These are phyloP conservation scores for Sebastes minor DNA, from an alignment of 2,797 vertebrate species.

Conservation along the genomic window DNA sequence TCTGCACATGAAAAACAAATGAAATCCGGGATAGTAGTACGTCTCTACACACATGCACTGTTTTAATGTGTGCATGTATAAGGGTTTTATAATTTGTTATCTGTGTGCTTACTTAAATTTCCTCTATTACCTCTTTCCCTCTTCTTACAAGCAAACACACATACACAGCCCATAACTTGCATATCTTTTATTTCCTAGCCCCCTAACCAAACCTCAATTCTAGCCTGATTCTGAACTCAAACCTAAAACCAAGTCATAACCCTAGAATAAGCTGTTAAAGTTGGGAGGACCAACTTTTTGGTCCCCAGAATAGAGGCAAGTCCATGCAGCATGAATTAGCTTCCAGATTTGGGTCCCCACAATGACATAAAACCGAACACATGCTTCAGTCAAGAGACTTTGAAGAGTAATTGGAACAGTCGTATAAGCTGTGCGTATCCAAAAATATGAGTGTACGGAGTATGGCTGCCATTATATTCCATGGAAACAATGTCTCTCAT, in stretches of 20 bases:
- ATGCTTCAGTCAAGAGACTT: slow-evolving; percentile 4
- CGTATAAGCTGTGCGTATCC: slow-evolving; percentile 17
- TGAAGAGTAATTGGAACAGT: slow-evolving; percentile 39
- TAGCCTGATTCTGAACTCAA: background rate
- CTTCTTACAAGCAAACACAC: background rate
- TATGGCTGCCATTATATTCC: slow-evolving; percentile 34
- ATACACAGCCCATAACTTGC: background rate
- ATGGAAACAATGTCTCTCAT: slow-evolving; percentile 61
- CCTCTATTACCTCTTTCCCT: background rate
- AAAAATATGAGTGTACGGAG: slow-evolving; percentile 12
- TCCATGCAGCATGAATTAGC: background rate
- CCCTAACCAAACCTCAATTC: background rate
- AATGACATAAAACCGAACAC: slow-evolving; percentile 23
- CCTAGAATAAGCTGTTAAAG: background rate
- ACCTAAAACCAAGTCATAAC: background rate
- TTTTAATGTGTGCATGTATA: background rate
- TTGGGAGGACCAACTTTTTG: background rate
- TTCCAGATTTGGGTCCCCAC: slow-evolving; percentile 2
- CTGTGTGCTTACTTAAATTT: background rate
- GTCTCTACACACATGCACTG: background rate
- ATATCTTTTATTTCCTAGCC: background rate
- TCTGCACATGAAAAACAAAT: background rate
- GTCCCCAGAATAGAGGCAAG: background rate
- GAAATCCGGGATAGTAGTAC: background rate
- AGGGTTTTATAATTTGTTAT: background rate